phyloP scores from a whole-genome alignment of 2,888 invertebrate genomes.

The Cynaeus angustus region DNA sequence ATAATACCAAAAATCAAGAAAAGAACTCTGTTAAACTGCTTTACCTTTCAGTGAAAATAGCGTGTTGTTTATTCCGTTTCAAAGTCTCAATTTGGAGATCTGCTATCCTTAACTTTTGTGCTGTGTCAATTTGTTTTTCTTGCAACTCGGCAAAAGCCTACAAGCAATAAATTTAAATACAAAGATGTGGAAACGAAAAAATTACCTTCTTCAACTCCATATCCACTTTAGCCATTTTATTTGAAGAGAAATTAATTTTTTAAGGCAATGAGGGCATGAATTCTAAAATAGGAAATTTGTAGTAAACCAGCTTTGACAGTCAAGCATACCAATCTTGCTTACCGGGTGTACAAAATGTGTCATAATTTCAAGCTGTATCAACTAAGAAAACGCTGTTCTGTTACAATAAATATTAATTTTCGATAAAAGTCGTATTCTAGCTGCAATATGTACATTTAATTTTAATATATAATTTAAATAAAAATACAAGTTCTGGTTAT shows the following conservation, averaged over 20 bases:
- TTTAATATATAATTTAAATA: background rate
- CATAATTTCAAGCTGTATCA: too few relatives aligned
- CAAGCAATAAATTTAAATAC: conserved; percentile 35
- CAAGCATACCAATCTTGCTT: background rate
- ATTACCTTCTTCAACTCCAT: conserved; percentile 70
- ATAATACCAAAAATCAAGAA: conserved; percentile 25
- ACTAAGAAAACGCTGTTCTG: too few relatives aligned
- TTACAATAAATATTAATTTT: too few relatives aligned
- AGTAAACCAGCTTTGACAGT: conserved; percentile 12
- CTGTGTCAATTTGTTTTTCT: conserved; percentile 86
- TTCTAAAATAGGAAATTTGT: conserved; percentile 51
- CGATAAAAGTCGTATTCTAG: too few relatives aligned
- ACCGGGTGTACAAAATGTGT: too few relatives aligned
- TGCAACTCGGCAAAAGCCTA: conserved; percentile 88
- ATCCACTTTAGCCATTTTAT: conserved; percentile 68
- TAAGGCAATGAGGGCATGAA: conserved; percentile 23
- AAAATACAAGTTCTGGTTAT: background rate
- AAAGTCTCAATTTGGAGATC: conserved; percentile 85
- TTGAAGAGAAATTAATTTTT: conserved; percentile 13
- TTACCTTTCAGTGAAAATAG: conserved; percentile 81
- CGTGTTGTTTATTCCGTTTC: conserved; percentile 80
- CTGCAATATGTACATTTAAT: too few relatives aligned
- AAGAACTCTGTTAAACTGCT: conserved; percentile 54
- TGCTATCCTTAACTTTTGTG: conserved; percentile 85
- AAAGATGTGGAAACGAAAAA: conserved; percentile 20